phyloP scores from a whole-genome alignment of 2,797 vertebrate species.

The Fistularia tabacaria region DNA sequence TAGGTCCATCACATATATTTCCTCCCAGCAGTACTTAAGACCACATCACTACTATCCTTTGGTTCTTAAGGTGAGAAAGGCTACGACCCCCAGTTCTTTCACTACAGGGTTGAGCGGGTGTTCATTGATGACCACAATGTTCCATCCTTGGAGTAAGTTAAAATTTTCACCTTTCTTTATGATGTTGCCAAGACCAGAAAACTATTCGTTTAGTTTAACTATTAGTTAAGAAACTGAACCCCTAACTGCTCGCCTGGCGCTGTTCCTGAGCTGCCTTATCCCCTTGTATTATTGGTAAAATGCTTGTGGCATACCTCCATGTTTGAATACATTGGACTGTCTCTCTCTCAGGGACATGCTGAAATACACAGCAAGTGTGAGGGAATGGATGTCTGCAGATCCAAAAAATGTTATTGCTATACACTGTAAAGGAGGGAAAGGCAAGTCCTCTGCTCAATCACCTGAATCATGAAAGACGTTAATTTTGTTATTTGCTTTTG shows the following conservation, averaged over 20 bases:
- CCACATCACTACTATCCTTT: neutral
- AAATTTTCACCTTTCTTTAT: neutral
- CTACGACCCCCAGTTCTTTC: constrained; percentile 89
- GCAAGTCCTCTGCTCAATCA: constrained; percentile 55
- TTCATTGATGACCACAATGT: constrained; percentile 96
- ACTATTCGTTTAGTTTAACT: no score
- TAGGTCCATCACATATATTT: neutral
- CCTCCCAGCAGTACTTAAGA: neutral
- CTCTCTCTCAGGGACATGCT: constrained; percentile 84
- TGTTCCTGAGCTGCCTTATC: no score
- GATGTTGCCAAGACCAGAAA: no score
- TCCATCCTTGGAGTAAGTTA: constrained; percentile 83
- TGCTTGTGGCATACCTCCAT: no score
- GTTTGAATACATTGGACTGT: neutral
- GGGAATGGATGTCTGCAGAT: constrained; percentile 86
- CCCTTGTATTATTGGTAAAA: no score
- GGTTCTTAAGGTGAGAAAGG: constrained; percentile 83
- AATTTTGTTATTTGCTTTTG: no score
- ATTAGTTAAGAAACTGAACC: no score
- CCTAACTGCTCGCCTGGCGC: no score
- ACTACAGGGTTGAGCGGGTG: constrained; percentile 85
- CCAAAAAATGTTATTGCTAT: constrained; percentile 83
- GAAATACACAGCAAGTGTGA: constrained; percentile 81
- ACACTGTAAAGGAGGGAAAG: constrained; percentile 97
- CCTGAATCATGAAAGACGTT: no score